Conservation (phyloP, 2,113 vertebrate genomes). For the Galemys pyrenaicus region DNA sequence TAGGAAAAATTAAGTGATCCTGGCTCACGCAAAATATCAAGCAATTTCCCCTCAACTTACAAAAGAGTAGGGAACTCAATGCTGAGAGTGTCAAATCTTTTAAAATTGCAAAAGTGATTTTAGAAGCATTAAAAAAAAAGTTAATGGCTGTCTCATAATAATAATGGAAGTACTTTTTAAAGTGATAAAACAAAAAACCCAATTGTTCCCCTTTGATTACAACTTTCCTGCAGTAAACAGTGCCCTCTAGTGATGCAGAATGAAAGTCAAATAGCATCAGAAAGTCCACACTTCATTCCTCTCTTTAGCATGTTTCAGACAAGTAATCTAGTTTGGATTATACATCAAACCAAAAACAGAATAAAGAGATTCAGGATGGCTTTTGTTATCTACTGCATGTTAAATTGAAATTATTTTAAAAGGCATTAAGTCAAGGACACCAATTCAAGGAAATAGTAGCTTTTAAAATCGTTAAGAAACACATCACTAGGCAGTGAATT, state of each 20-base stretch:
- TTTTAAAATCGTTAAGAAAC: conserved; percentile 7
- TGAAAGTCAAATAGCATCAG: no score
- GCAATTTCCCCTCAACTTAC: neutral
- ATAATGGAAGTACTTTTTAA: conserved; percentile 35
- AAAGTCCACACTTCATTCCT: neutral
- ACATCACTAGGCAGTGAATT: conserved; percentile 17
- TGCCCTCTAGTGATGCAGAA: conserved; percentile 70
- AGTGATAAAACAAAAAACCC: neutral
- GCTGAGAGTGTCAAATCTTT: neutral
- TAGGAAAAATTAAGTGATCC: neutral
- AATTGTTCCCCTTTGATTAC: neutral
- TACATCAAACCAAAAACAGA: conserved; percentile 46
- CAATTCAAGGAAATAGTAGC: conserved; percentile 11
- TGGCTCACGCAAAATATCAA: neutral
- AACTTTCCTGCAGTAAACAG: conserved; percentile 25
- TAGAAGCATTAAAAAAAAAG: conserved; percentile 42
- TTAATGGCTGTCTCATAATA: neutral
- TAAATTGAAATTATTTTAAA: conserved; percentile 28
- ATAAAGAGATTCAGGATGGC: neutral
- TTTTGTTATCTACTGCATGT: neutral
- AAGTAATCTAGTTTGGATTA: neutral
- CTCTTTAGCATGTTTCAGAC: neutral
- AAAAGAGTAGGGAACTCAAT: neutral
- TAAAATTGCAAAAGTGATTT: neutral
- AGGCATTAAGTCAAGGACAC: conserved; percentile 2